Evolutionary conservation across 2,888 invertebrate genomes (phyloP).

Genomic region (Artemia sp.): DNA sequence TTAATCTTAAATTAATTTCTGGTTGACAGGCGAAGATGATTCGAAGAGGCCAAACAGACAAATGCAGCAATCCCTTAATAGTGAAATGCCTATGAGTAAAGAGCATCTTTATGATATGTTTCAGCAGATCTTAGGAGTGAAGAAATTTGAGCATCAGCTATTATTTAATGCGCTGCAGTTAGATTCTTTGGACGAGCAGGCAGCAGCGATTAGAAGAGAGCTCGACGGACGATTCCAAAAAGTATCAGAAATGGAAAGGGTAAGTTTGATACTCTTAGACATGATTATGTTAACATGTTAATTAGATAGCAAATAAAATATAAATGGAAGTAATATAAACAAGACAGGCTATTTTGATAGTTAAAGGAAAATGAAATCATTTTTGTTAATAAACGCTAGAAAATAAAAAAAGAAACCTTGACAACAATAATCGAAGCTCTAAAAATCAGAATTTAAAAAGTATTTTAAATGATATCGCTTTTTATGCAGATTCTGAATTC

Average conservation of each 20-base stretch:
- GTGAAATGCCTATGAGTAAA: conserved; percentile 87
- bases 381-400: no score
- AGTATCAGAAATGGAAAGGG: conserved; percentile 92
- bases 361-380: no score
- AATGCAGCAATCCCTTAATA: conserved; percentile 65
- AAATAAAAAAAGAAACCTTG: no score
- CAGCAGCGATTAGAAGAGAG: conserved; percentile 95
- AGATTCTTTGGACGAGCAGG: conserved; percentile 98
- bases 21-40: conserved; percentile 53
- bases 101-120: conserved; percentile 99
- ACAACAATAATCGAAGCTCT: no score
- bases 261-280: conserved; percentile 32
- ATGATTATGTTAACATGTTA: neutral
- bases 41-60: conserved; percentile 47
- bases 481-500: no score
- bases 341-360: no score
- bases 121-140: conserved; percentile 92
- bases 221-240: conserved; percentile 92
- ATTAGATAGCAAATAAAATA: no score
- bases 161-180: conserved; percentile 94
- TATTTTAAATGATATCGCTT: no score
- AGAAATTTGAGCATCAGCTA: conserved; percentile 99
- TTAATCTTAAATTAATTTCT: neutral
- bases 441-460: no score
- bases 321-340: no score